Evolutionary conservation across 2,888 invertebrate species (phyloP).

Genomic region (Andrena bicolor): DNA sequence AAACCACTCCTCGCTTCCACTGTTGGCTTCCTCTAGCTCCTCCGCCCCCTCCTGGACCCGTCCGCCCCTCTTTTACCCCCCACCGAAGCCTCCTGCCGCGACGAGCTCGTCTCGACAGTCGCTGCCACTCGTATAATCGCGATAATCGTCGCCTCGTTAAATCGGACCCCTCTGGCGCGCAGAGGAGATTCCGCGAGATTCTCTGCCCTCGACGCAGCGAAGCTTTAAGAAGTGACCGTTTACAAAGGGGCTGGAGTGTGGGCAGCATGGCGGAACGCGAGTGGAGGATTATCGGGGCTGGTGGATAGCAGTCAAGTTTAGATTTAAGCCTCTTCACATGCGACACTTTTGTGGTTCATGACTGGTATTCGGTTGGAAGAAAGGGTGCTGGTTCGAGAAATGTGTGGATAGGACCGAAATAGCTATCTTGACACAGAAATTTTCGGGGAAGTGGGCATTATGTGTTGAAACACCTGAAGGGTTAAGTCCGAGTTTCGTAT

Average conservation of each 20-base stretch:
- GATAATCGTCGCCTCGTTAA: conserved; percentile 79
- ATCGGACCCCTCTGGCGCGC: conserved; percentile 36
- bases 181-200: conserved; percentile 1
- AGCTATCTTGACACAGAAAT: too few species aligned
- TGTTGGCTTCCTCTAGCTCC: conserved; percentile 56
- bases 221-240: conserved; percentile 28
- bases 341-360: too few species aligned
- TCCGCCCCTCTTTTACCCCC: conserved; percentile 43
- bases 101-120: conserved; percentile 31
- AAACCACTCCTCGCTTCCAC: conserved; percentile 73
- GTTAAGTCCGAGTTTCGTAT: too few species aligned
- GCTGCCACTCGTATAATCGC: conserved; percentile 69
- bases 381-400: too few species aligned
- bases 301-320: background rate
- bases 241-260: background rate
- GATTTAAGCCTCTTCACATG: background rate
- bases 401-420: too few species aligned
- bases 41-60: background rate
- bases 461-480: too few species aligned
- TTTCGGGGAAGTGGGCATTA: too few species aligned
- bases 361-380: too few species aligned
- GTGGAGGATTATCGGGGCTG: background rate
- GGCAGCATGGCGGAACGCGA: too few species aligned
- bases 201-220: background rate
- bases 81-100: conserved; percentile 16